Conservation (phyloP, 2,797 vertebrate species). For the Gymnothorax javanicus region DNA sequence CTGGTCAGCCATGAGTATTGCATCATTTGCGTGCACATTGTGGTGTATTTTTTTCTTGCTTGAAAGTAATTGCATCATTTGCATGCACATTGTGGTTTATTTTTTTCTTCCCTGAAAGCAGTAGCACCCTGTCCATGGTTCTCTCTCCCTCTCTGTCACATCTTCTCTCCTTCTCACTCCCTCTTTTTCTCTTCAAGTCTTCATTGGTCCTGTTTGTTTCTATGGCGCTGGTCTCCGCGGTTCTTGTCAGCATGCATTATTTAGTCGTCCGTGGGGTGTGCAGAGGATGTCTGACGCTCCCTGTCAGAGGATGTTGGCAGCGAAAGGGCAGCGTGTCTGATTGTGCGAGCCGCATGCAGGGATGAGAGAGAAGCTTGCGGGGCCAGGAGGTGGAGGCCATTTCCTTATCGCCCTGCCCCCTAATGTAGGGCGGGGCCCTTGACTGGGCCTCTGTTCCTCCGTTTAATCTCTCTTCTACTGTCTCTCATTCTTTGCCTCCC, state of each 20-base stretch:
- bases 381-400: not conserved
- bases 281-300: conserved; percentile 5
- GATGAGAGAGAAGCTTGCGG: conserved; percentile 23
- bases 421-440: not conserved
- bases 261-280: not conserved
- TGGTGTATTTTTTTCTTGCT: not conserved
- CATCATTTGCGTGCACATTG: not conserved
- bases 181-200: not conserved
- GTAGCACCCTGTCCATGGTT: not conserved
- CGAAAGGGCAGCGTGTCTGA: conserved; percentile 29
- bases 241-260: conserved; percentile 28
- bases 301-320: not conserved
- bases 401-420: not conserved
- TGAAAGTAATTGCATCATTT: not conserved
- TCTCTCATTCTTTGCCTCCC: not conserved
- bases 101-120: not conserved
- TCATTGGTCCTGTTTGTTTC: conserved; percentile 18
- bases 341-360: conserved; percentile 7
- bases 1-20: not conserved
- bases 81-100: not conserved
- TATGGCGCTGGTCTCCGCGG: conserved; percentile 23
- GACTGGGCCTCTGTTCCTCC: not conserved
- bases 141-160: conserved; percentile 25
- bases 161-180: not conserved
- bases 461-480: not conserved